phyloP scores from a whole-genome alignment of 1,140 invertebrate species.

The Anastrepha ludens region DNA sequence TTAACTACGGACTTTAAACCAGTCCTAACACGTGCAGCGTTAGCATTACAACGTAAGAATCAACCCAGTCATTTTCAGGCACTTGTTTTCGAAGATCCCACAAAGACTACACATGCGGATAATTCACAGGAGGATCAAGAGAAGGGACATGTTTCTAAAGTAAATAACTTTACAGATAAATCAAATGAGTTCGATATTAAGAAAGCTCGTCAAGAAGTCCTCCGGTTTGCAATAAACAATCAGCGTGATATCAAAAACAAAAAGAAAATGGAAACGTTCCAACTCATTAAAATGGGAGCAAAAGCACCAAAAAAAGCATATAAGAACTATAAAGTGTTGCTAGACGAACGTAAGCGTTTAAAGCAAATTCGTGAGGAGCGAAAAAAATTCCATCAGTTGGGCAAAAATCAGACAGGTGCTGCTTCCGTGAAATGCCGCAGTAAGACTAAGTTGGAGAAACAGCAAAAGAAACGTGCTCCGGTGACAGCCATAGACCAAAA shows the following conservation, averaged over 20 bases:
- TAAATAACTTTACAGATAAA: constrained; percentile 55
- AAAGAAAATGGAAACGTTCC: constrained; percentile 77
- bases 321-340: constrained; percentile 78
- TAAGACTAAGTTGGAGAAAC: constrained; percentile 69
- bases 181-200: constrained; percentile 77
- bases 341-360: constrained; percentile 72
- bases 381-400: constrained; percentile 75
- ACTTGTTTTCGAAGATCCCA: constrained; percentile 69
- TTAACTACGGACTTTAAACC: constrained; percentile 64
- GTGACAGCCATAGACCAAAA: constrained; percentile 69
- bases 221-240: constrained; percentile 79
- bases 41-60: constrained; percentile 60
- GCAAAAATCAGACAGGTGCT: constrained; percentile 75
- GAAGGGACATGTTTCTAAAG: not conserved
- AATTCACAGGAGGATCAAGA: not conserved
- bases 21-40: constrained; percentile 66
- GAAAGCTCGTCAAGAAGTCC: constrained; percentile 78
- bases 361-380: constrained; percentile 69
- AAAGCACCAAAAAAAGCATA: constrained; percentile 77
- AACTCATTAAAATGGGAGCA: constrained; percentile 80
- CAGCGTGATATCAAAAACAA: constrained; percentile 78
- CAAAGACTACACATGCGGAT: constrained; percentile 61
- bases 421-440: constrained; percentile 74
- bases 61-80: constrained; percentile 67
- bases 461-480: constrained; percentile 70